Base-by-base conservation (phyloP, 2,797 vertebrate species). In the Lepus townsendii region DNA sequence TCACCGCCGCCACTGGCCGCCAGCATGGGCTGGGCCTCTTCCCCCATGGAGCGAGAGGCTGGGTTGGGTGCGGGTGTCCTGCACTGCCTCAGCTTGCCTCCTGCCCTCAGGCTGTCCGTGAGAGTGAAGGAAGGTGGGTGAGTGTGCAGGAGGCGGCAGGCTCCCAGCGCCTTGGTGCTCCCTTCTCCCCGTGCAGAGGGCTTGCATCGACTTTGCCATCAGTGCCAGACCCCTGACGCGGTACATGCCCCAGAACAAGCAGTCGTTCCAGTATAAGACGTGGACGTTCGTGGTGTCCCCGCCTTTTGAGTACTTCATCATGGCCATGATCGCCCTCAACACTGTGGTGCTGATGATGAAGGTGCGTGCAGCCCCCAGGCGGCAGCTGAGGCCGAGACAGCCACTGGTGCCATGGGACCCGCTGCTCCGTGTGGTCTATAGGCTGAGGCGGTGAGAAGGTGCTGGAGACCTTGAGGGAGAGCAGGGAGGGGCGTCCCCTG, bases 311-410 rank as follows among this genome's bases (percentile, higher is more conserved):
- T 99, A 99, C 97, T 99, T 99, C 96, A 99, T 99, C 97, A 99
- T 99, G 99, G 99, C 99, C 96, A 99, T 99, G 99, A 99, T 99
- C 2, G 99, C 99, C 7, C 98, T 99, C 98, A 99, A 99, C 97
- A 99, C 99, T 0, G 99, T 99, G 69, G 99, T 99, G n/a, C 99
- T 99, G 80, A 99, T 99, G 99, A 99, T 99, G 99, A 99, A 99
- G 99, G 99, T 99, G 97, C 9, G 60, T 3, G 63, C 14, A 9
- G n/a, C 47, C 71, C 32, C 54, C 54, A 16, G 54, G 19, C 4
- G 54, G 54, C 19, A 57, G 54, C 54, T 57, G 54, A 20, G 54
- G 5, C 54, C 17, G 13, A 57, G 54, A 47, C 42, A 47, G 80
- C 71, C 10, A 3, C 26, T 0, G 68, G 62, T 52, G 66, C 60